A percentile compares a stretch with the other conserved stretches of the same genome.
Evolutionary conservation across 2,888 invertebrate species (phyloP).

Genomic region (Drosophila conformis): DNA sequence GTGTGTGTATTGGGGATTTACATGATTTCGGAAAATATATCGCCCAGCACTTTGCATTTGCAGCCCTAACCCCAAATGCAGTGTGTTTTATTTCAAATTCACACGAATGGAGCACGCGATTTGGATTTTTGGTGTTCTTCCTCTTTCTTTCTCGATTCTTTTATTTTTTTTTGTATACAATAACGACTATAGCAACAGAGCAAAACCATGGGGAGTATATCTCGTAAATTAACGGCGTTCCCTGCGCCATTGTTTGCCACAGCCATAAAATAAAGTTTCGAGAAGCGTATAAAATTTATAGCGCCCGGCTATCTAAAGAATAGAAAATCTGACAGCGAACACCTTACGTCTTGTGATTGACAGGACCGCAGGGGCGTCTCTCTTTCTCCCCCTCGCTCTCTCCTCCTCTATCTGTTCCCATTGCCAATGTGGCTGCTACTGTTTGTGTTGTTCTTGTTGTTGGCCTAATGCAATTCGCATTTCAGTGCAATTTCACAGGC

Average conservation of each 20-base stretch:
- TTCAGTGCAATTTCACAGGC: constrained; percentile 76
- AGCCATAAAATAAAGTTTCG: constrained; percentile 78
- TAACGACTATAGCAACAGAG: constrained; percentile 38
- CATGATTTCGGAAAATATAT: constrained; percentile 34
- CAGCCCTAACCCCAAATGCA: constrained; percentile 32
- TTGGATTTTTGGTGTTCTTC: constrained; percentile 13
- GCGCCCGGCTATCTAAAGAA: constrained; percentile 53
- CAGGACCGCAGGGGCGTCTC: constrained; percentile 71
- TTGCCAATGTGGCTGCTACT: constrained; percentile 11
- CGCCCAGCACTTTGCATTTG: constrained; percentile 30
- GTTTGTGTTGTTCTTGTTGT: constrained; percentile 13
- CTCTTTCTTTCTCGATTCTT: neutral
- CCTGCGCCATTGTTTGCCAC: constrained; percentile 56
- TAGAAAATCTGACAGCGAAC: constrained; percentile 75
- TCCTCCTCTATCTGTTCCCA: neutral
- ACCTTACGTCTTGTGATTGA: constrained; percentile 77
- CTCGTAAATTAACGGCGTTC: constrained; percentile 80
- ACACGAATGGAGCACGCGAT: constrained; percentile 62
- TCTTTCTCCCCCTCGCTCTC: neutral
- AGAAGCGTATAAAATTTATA: constrained; percentile 79
- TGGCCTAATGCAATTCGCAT: constrained; percentile 75
- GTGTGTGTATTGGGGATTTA: constrained; percentile 12
- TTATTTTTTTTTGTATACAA: constrained; percentile 57
- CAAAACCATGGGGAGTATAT: constrained; percentile 76
- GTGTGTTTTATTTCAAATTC: constrained; percentile 78